Evolutionary conservation across 2,797 vertebrate genomes (phyloP), one percentile per base, ranked within the genome.

Genomic region (Phylloscopus collybita): DNA sequence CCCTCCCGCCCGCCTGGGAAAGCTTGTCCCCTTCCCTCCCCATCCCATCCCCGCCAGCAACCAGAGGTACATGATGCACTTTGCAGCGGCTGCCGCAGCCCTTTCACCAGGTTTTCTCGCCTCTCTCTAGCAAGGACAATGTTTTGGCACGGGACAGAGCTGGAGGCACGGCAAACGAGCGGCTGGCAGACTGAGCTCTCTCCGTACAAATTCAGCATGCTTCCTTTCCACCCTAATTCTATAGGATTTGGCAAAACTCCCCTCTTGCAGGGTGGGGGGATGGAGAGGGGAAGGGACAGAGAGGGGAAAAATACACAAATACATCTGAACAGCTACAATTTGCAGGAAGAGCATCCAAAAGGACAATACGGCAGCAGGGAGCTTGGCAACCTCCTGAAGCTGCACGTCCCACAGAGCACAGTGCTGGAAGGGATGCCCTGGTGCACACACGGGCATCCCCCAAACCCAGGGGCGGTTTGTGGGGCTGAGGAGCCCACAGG

Each of bases 21-120:
- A 97, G 74, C 84, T 79, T 79, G 60, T 69, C 92, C 96, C 94
- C 93, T 92, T 89, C 84, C 95, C 95, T 92, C 92, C 96, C 96
- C 95, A 59, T 62, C 96, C 96, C 13, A 1, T 76, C 95, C 95
- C 95, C 34, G 57, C 87, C 86, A 92, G 90, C 93, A 96, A 92
- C 90, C 92, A 92, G 65, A 96, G 80, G 95, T 89, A 96, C 78
- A 91, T 47, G 57, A 93, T 95, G 61, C 71, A 88, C 79, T 96
- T 93, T 66, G 83, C 60, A 87, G 92, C 22, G 88, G 90, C 72
- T 73, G 85, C 84, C 86, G 54, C 78, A 80, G 85, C 79, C 88
- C 78, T 96, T 92, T 93, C 78, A 80, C 83, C 4, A 9, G 67
- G 44, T 94, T 91, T 92, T 88, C 80, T 94, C 3, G 88, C 62